A percentile compares a stretch with the other conserved stretches of the same genome.
phyloP scores from a whole-genome alignment of 92 coral and sea anemone genomes.

The Micromussa lordhowensis region DNA sequence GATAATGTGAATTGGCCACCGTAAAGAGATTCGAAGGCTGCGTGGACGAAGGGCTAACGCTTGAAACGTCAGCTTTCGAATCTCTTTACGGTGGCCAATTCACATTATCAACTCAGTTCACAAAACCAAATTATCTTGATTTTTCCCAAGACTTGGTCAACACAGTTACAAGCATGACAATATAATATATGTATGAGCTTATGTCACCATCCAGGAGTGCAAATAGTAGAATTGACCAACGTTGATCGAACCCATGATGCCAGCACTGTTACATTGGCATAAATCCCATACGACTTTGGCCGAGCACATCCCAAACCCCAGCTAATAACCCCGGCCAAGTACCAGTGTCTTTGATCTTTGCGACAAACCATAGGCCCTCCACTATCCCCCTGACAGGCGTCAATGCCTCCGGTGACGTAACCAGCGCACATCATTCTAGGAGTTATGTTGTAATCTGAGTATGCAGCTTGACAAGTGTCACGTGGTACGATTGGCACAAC shows the following conservation, averaged over 20 bases:
- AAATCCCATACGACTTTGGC: conserved; percentile 63
- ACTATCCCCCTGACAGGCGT: conserved; percentile 81
- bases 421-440: conserved; percentile 74
- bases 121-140: no score
- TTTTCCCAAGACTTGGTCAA: not conserved
- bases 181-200: not conserved
- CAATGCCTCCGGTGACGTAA: conserved; percentile 60
- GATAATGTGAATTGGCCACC: no score
- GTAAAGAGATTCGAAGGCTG: no score
- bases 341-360: conserved; percentile 55
- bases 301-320: conserved; percentile 79
- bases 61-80: no score
- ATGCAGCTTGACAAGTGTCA: conserved; percentile 51
- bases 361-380: conserved; percentile 72
- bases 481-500: conserved; percentile 64
- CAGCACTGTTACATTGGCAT: conserved; percentile 43
- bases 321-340: conserved; percentile 66
- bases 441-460: conserved; percentile 40
- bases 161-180: not conserved
- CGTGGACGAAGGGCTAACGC: no score
- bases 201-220: not conserved
- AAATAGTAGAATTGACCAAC: conserved; percentile 21
- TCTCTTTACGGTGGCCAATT: no score
- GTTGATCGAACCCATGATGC: conserved; percentile 28
- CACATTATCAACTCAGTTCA: no score